Evolutionary conservation across 2,888 invertebrate species (phyloP).

Genomic region (Rotaria sp.): DNA sequence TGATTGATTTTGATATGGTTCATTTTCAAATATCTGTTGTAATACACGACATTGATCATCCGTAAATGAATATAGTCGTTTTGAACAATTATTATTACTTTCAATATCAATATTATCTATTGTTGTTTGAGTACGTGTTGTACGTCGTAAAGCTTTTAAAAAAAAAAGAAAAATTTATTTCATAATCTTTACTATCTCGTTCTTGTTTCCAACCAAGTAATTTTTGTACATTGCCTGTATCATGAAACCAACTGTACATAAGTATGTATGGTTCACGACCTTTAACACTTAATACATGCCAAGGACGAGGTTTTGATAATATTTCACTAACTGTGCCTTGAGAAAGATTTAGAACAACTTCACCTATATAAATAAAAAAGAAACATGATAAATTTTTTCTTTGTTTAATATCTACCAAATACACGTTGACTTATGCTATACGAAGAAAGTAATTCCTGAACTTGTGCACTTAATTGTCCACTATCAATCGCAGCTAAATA

Average conservation of each 20-base stretch:
- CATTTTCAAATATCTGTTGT: constrained; percentile 81
- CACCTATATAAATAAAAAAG: constrained; percentile 73
- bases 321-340: constrained; percentile 97
- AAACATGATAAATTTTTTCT: neutral
- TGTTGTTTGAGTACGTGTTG: neutral
- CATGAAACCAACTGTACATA: constrained; percentile 92
- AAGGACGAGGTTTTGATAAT: constrained; percentile 96
- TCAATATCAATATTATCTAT: neutral
- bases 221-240: constrained; percentile 85
- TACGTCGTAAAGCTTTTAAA: neutral
- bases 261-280: constrained; percentile 76
- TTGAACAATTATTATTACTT: neutral
- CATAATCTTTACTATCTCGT: neutral
- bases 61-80: constrained; percentile 76
- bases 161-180: neutral
- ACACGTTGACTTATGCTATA: constrained; percentile 78
- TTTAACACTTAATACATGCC: constrained; percentile 98
- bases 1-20: constrained; percentile 91
- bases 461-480: constrained; percentile 76
- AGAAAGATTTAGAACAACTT: constrained; percentile 83
- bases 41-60: constrained; percentile 96
- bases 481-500: constrained; percentile 67
- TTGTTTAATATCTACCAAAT: constrained; percentile 78
- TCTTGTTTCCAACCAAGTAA: constrained; percentile 60
- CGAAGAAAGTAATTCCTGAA: constrained; percentile 57